Evolutionary conservation across 2,888 invertebrate species (phyloP).

Genomic region (Congeria kusceri): DNA sequence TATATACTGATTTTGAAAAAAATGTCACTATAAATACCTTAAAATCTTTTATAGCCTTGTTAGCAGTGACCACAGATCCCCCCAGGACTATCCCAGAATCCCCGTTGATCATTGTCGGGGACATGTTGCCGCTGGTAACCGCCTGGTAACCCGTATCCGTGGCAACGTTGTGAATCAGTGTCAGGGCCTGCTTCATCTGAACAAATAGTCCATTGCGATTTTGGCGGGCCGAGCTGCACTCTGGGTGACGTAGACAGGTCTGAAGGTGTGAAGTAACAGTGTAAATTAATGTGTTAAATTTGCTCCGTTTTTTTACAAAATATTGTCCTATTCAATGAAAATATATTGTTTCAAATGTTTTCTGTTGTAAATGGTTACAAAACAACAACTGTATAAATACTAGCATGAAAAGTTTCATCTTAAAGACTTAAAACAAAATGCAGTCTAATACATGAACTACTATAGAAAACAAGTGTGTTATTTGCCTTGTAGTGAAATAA

Average conservation of each 20-base stretch:
- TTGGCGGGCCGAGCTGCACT: conserved; percentile 95
- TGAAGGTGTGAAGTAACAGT: conserved; percentile 80
- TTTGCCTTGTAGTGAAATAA: too few species aligned
- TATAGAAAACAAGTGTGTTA: too few species aligned
- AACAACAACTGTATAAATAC: too few species aligned
- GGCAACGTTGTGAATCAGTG: conserved; percentile 98
- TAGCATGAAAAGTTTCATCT: too few species aligned
- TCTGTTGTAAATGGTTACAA: too few species aligned
- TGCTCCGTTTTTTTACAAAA: too few species aligned
- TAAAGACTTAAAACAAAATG: too few species aligned
- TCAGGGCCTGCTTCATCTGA: conserved; percentile 98
- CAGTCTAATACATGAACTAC: too few species aligned
- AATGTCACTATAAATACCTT: conserved; percentile 87
- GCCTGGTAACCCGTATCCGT: conserved; percentile 92
- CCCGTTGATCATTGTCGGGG: conserved; percentile 75
- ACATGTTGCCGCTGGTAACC: conserved; percentile 70
- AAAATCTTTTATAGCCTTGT: conserved; percentile 93
- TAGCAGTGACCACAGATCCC: conserved; percentile 87
- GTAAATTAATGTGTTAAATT: too few species aligned
- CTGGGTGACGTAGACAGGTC: conserved; percentile 97
- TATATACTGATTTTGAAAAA: too few species aligned
- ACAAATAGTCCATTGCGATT: conserved; percentile 98
- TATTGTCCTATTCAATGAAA: too few species aligned
- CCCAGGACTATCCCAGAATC: conserved; percentile 85
- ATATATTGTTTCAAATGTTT: too few species aligned